These are phyloP conservation scores for Acanthoscelides obtectus DNA, from an alignment of 2,888 invertebrate genomes.

Conservation along the genomic window DNA sequence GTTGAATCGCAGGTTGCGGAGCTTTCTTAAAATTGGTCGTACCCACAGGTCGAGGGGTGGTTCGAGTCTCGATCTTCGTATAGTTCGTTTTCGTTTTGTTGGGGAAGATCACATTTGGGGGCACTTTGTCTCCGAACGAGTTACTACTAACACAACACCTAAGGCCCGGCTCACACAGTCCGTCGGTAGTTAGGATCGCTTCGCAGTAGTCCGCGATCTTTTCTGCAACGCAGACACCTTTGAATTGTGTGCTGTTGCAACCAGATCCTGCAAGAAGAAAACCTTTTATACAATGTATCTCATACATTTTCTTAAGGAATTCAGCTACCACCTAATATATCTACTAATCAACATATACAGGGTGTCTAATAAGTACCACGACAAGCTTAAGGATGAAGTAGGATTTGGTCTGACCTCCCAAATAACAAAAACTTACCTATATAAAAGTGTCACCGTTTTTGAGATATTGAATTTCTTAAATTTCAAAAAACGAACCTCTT, in stretches of 20 bases:
- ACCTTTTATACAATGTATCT: too few species aligned
- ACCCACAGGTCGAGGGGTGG: constrained; percentile 41
- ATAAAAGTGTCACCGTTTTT: too few species aligned
- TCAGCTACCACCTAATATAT: too few species aligned
- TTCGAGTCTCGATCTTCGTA: constrained; percentile 43
- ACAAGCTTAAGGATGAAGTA: too few species aligned
- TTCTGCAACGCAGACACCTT: constrained; percentile 77
- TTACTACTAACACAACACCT: constrained; percentile 80
- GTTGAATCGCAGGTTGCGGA: constrained; percentile 35
- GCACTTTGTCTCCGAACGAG: constrained; percentile 63
- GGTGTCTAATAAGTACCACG: too few species aligned
- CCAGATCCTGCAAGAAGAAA: constrained; percentile 34
- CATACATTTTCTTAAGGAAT: too few species aligned
- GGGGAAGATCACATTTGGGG: constrained; percentile 65
- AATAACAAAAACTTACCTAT: too few species aligned
- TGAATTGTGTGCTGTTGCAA: constrained; percentile 47
- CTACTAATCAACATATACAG: too few species aligned
- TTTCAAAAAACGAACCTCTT: too few species aligned
- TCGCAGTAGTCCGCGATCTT: constrained; percentile 82
- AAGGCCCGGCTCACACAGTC: constrained; percentile 69
- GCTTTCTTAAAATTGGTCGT: constrained; percentile 39
- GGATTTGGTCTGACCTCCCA: too few species aligned
- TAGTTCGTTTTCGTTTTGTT: constrained; percentile 53
- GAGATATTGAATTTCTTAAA: too few species aligned
- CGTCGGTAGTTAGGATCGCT: constrained; percentile 69